Base-by-base conservation (phyloP, 2,888 invertebrate genomes). In the Mimachlamys varia region DNA sequence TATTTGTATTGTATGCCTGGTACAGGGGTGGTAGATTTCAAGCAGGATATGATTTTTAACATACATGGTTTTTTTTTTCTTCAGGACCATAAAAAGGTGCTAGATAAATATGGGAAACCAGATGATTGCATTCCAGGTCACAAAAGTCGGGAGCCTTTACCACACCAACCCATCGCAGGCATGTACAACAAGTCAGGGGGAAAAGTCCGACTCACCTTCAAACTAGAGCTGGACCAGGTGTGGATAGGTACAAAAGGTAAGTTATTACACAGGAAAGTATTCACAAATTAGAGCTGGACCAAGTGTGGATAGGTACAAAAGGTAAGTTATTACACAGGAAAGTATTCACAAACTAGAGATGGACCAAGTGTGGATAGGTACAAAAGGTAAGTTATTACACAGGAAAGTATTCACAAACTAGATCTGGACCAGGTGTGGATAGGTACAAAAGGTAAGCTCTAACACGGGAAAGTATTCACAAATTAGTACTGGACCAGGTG, bases 161-260 rank as follows among this genome's bases (percentile, higher is more conserved):
- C 99, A 53, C 98, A 98, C 89, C 97, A 98, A 90, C 98, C 99
- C 58, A 96, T 99, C 50, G 98, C 98, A 93, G 99, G 99, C 88
- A 99, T 99, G 99, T 97, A 99, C 96, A 99, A 98, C 97, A 98
- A 98, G 96, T 98, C 98, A 92, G 98, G 98, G 27, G 98, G 98
- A 7, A 99, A 98, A 97, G 98, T 99, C 90, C 97, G 99, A 94
- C 97, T 99, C 92, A 99, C 99, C 88, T 99, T 99, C 97, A 99
- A 99, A 97, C 97, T 99, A 95, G 99, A 99, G 96, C 97, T 98
- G 94, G 99, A 99, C 96, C 98, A 99, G 96, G 97, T 99, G 27
- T 99, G 99, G 99, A 98, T 99, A 88, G 98, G 98, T 91, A 99
- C 99, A 88, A 98, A 98, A 97, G 44, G 44, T 44, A 44, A 44